These are phyloP conservation scores for Agrenia bidenticulata DNA, from an alignment of 2,888 invertebrate species.

Conservation along the genomic window DNA sequence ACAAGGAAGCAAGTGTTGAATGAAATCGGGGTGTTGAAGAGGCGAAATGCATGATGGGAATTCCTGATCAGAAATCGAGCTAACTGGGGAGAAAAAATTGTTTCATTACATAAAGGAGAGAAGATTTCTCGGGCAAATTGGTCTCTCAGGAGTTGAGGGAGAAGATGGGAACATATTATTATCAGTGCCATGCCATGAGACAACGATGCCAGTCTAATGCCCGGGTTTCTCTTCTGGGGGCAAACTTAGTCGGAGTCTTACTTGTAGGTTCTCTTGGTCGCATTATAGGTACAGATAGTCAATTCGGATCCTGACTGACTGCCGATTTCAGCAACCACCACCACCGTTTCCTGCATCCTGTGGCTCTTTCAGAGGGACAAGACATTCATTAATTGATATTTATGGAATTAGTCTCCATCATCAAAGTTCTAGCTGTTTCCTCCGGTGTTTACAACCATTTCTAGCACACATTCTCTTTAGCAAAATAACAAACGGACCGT, in stretches of 20 bases:
- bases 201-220: background rate
- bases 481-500: background rate
- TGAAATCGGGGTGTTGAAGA: slow-evolving; percentile 19
- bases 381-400: slow-evolving; percentile 48
- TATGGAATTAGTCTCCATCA: slow-evolving; percentile 43
- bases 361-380: slow-evolving; percentile 24
- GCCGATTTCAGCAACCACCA: slow-evolving; percentile 1
- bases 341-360: slow-evolving; percentile 15
- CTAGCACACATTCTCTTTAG: background rate
- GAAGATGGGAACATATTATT: slow-evolving; percentile 29
- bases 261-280: background rate
- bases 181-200: slow-evolving; percentile 5
- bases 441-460: slow-evolving; percentile 15
- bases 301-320: slow-evolving; percentile 7
- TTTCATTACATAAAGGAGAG: slow-evolving; percentile 48
- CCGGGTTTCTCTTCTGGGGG: slow-evolving; percentile 1
- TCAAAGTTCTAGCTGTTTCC: slow-evolving; percentile 16
- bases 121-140: slow-evolving; percentile 43
- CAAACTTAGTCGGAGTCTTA: no score
- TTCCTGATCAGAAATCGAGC: slow-evolving; percentile 50
- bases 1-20: slow-evolving; percentile 7
- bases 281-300: background rate
- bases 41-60: slow-evolving; percentile 42
- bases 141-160: slow-evolving; percentile 46
- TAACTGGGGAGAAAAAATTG: slow-evolving; percentile 47